These are phyloP conservation scores for Ariolimax columbianus DNA, from an alignment of 2,888 invertebrate species.

Conservation along the genomic window DNA sequence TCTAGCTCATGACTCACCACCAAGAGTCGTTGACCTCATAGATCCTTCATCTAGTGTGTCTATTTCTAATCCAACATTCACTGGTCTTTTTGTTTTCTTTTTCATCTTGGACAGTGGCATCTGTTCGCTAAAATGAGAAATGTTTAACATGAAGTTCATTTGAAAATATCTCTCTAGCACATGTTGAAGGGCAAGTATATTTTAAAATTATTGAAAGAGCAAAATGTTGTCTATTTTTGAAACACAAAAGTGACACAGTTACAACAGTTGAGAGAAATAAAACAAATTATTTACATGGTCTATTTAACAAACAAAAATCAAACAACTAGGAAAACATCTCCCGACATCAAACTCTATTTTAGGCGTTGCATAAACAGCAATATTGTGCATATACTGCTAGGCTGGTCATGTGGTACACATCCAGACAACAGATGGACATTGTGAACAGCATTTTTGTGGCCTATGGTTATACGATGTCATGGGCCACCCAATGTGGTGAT, in stretches of 20 bases:
- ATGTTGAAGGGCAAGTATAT: neutral
- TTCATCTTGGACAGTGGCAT: constrained; percentile 34
- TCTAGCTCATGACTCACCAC: constrained; percentile 18
- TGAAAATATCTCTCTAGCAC: neutral
- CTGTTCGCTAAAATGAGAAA: constrained; percentile 11
- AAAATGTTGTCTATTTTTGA: neutral
- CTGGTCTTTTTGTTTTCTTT: constrained; percentile 34
- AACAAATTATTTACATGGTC: neutral
- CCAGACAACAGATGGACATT: too few relatives aligned
- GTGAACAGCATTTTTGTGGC: too few relatives aligned
- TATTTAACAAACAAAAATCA: neutral
- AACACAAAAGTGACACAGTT: neutral
- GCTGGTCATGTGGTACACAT: too few relatives aligned
- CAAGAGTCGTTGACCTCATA: neutral
- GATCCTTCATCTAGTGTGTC: constrained; percentile 36
- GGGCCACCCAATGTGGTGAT: too few relatives aligned
- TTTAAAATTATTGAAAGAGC: neutral
- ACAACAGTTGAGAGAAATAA: neutral
- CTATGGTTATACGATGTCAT: too few relatives aligned
- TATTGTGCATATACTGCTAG: too few relatives aligned
- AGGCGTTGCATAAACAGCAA: too few relatives aligned
- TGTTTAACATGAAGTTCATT: neutral
- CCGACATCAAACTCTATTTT: too few relatives aligned
- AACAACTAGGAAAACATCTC: too few relatives aligned
- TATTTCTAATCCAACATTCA: constrained; percentile 29